phyloP scores from a whole-genome alignment of 23 tunicate genomes.

The Halocynthia roretzi region DNA sequence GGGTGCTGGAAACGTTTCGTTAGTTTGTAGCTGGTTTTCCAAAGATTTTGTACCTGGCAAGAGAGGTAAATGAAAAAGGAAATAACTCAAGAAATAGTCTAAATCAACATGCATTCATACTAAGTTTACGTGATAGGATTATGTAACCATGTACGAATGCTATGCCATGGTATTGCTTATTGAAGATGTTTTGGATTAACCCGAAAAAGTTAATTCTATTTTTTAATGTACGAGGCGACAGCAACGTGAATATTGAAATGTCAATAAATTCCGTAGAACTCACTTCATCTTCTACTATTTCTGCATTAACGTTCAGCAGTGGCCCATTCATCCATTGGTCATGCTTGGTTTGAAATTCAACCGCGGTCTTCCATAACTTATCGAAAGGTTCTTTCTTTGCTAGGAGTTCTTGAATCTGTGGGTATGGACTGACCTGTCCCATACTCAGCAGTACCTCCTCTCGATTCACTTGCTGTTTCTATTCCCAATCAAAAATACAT shows the following conservation, averaged over 20 bases:
- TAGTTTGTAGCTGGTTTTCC: conserved; percentile 91
- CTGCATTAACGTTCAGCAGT: conserved; percentile 73
- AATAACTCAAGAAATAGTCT: neutral
- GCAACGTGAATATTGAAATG: neutral
- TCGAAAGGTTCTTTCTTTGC: conserved; percentile 80
- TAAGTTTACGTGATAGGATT: too few species aligned
- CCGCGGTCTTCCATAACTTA: conserved; percentile 64
- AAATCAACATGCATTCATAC: neutral
- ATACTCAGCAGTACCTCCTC: conserved; percentile 75
- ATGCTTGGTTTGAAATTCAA: conserved; percentile 41
- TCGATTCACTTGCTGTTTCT: conserved; percentile 84
- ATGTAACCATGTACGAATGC: too few species aligned
- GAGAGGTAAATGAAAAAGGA: neutral
- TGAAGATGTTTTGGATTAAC: too few species aligned
- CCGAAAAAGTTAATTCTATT: neutral
- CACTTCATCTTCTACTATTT: conserved; percentile 73
- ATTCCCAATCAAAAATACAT: neutral
- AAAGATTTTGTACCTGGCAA: conserved; percentile 54
- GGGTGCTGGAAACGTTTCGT: conserved; percentile 87
- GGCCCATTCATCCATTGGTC: conserved; percentile 91
- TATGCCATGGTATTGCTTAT: too few species aligned
- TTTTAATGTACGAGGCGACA: too few species aligned
- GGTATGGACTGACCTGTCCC: conserved; percentile 81
- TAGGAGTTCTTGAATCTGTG: conserved; percentile 73
- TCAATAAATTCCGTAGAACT: neutral